A percentile compares a stretch with the other conserved stretches of the same genome.
phyloP scores from a whole-genome alignment of 64 coral and sea anemone species.

The Cladopsammia gracilis region DNA sequence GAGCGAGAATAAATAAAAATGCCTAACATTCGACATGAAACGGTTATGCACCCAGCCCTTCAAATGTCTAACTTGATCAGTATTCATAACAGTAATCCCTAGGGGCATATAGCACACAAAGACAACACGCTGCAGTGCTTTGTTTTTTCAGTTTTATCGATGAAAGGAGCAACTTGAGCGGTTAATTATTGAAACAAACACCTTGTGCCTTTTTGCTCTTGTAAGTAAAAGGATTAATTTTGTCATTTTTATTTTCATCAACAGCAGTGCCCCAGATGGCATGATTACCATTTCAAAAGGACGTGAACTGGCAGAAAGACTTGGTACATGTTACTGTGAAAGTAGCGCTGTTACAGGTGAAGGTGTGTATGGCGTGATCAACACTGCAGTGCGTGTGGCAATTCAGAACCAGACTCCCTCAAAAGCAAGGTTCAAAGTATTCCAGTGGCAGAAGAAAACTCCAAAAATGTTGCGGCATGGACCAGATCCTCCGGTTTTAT shows the following conservation, averaged over 20 bases:
- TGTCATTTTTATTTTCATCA: neutral
- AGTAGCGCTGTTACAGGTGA: constrained; percentile 52
- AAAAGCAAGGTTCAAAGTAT: constrained; percentile 36
- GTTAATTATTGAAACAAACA: too few relatives aligned
- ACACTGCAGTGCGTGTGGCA: constrained; percentile 55
- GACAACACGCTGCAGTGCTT: too few relatives aligned
- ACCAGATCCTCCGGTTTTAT: constrained; percentile 47
- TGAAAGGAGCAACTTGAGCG: too few relatives aligned
- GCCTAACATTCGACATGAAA: too few relatives aligned
- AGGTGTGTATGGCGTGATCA: constrained; percentile 26
- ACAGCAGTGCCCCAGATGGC: constrained; percentile 28
- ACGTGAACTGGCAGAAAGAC: constrained; percentile 48
- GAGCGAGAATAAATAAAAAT: too few relatives aligned
- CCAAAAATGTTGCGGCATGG: constrained; percentile 46
- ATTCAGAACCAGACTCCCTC: constrained; percentile 1
- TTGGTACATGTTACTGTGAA: constrained; percentile 52
- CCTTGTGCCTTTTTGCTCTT: neutral
- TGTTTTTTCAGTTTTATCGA: too few relatives aligned
- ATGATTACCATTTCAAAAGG: constrained; percentile 56
- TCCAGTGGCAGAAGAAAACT: constrained; percentile 28
- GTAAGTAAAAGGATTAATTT: too few relatives aligned
- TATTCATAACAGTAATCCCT: too few relatives aligned
- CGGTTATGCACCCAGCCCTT: too few relatives aligned
- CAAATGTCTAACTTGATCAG: too few relatives aligned
- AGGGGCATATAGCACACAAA: too few relatives aligned